phyloP scores from a whole-genome alignment of 2,113 vertebrate species.

The Dissostichus mawsoni region DNA sequence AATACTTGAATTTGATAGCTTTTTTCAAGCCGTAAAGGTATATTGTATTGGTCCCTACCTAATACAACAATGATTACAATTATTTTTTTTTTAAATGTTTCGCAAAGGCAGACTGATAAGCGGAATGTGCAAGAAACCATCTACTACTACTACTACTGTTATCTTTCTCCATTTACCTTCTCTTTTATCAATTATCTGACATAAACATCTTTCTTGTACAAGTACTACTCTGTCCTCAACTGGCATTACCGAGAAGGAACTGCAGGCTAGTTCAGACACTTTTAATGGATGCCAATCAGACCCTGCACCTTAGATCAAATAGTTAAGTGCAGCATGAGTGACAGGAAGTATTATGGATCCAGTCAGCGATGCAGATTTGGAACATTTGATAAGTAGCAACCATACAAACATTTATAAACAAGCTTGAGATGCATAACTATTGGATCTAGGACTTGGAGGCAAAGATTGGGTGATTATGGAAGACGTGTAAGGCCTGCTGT shows the following conservation, averaged over 20 bases:
- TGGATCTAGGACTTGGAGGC: background rate
- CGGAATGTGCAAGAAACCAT: background rate
- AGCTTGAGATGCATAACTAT: slow-evolving; percentile 3
- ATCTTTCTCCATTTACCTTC: slow-evolving; percentile 7
- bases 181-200: slow-evolving; percentile 10
- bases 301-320: background rate
- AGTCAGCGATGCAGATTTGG: slow-evolving; percentile 16
- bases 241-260: slow-evolving; percentile 11
- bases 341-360: slow-evolving; percentile 13
- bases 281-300: background rate
- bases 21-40: too few species aligned
- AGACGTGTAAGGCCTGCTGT: background rate
- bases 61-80: too few species aligned
- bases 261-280: background rate
- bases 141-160: background rate
- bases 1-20: too few species aligned
- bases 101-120: background rate
- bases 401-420: slow-evolving; percentile 9
- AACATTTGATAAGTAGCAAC: slow-evolving; percentile 16
- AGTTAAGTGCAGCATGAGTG: slow-evolving; percentile 17
- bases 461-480: background rate
- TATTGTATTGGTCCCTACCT: too few species aligned
- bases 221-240: background rate
- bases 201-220: background rate
- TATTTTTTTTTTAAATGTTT: too few species aligned